Evolutionary conservation across 2,113 vertebrate species (phyloP).

Genomic region (Rhodinocichla rosea): DNA sequence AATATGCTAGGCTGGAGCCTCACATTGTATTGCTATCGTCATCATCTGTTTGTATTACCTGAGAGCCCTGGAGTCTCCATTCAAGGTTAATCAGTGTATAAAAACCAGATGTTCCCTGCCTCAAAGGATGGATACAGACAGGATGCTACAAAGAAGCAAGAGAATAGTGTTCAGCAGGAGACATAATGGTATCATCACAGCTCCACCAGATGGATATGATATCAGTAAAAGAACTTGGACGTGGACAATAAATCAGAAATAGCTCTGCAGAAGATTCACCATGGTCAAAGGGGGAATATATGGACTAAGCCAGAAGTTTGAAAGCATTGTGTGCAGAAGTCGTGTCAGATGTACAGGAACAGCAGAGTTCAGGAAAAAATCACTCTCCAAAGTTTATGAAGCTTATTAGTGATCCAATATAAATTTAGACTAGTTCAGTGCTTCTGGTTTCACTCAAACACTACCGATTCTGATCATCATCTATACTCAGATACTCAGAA

Average conservation of each 20-base stretch:
- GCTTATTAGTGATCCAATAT: not conserved
- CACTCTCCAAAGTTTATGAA: not conserved
- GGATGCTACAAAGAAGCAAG: not conserved
- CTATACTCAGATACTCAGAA: not conserved
- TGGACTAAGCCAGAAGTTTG: not conserved
- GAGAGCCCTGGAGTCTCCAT: not conserved
- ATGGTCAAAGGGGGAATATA: not conserved
- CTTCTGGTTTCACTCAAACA: not conserved
- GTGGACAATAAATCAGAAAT: not conserved
- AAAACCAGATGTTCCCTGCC: not conserved
- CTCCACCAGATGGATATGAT: not conserved
- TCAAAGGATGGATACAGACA: not conserved
- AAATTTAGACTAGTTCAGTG: not conserved
- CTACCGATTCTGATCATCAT: not conserved
- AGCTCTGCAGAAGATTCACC: not conserved
- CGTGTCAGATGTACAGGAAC: not conserved
- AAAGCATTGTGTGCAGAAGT: not conserved
- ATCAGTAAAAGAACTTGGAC: not conserved
- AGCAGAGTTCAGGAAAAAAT: not conserved
- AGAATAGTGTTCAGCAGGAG: not conserved
- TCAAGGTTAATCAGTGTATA: not conserved
- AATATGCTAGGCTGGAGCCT: not conserved
- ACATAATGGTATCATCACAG: not conserved
- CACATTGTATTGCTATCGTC: not conserved
- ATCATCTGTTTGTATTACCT: not conserved